Conservation (phyloP, 35 echinoderm and acorn worm species). For the Acanthaster planci region DNA sequence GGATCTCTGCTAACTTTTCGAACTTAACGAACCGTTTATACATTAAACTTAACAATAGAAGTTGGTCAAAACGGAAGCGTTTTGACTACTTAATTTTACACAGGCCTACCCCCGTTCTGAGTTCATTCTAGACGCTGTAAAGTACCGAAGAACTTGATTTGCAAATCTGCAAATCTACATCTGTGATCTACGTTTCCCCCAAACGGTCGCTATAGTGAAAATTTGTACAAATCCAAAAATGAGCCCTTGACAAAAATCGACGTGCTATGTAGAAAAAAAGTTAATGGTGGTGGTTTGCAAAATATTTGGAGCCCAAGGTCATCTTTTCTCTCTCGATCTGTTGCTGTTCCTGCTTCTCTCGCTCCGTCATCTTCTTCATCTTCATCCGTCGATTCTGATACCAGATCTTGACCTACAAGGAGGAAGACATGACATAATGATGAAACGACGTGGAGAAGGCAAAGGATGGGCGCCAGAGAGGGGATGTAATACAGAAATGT, state of each 20-base stretch:
- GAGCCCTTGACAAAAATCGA: neutral
- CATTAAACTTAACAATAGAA: too few relatives aligned
- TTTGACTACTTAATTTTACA: too few relatives aligned
- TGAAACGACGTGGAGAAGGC: neutral
- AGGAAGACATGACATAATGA: neutral
- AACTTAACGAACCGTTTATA: too few relatives aligned
- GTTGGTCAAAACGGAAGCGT: too few relatives aligned
- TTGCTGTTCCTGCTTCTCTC: constrained; percentile 86
- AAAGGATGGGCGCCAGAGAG: too few relatives aligned
- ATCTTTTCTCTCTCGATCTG: constrained; percentile 87
- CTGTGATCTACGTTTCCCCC: too few relatives aligned
- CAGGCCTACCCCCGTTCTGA: too few relatives aligned
- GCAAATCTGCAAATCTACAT: too few relatives aligned
- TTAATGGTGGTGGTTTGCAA: neutral
- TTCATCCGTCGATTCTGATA: constrained; percentile 99
- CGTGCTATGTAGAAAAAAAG: neutral
- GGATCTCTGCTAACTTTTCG: too few relatives aligned
- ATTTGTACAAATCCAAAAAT: neutral
- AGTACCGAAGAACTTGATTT: too few relatives aligned
- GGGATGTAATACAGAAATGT: too few relatives aligned
- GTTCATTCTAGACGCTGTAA: too few relatives aligned
- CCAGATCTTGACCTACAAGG: constrained; percentile 95
- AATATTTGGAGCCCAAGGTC: constrained; percentile 70
- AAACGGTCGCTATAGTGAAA: neutral
- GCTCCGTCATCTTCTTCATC: constrained; percentile 92